Evolutionary conservation across 30 jellyfish, hydroid and myxozoan genomes (phyloP), one percentile per base, ranked within the genome.

Genomic region (Aurelia coerulea): DNA sequence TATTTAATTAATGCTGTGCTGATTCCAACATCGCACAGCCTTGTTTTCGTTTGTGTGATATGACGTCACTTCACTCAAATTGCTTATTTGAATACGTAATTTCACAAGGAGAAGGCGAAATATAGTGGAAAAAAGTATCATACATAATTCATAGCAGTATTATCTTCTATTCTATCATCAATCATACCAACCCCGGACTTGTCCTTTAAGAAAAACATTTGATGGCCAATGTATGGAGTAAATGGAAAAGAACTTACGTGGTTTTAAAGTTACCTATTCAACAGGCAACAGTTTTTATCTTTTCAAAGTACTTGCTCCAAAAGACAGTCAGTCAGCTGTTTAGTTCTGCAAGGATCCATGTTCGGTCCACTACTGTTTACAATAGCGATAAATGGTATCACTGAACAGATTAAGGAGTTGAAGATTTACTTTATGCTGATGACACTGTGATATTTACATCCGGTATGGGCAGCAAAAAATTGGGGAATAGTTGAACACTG

Each of bases 331-430:
- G 9, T 60, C 58, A 77, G 77, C 5, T 4, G 53, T 42, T 9
- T 9, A 42, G 53, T 42, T 42, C 53, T 10, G 12, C 53, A 42
- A 42, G 5, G 53, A 42, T 5, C 53, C 53, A 42, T 42, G 11
- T 42, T 42, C 1, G 53, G 53, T 42, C 53, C 53, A 42, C 5
- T 49, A 32, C 73, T 54, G 35, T 53, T 54, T 58, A 53, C 88
- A 19, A 77, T 39, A 56, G 78, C n/a, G 50, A 77, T 59, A 13
- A 77, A n/a, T 37, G 78, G 58, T 58, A 59, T 53, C 62, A n/a
- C 63, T 77, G 88, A 35, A 77, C 62, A 58, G 76, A 56, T 77
- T 49, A 59, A 77, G 31, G 53, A 77, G 78, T 77, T 78, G 39
- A 56, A 10, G 29, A 77, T 77, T 32, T 8, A 23, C 88, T 77